Percentiles rank a stretch among this genome's conserved stretches.
Evolutionary conservation across 2,797 vertebrate species (phyloP).

Genomic region (Tiaroga cobitis): DNA sequence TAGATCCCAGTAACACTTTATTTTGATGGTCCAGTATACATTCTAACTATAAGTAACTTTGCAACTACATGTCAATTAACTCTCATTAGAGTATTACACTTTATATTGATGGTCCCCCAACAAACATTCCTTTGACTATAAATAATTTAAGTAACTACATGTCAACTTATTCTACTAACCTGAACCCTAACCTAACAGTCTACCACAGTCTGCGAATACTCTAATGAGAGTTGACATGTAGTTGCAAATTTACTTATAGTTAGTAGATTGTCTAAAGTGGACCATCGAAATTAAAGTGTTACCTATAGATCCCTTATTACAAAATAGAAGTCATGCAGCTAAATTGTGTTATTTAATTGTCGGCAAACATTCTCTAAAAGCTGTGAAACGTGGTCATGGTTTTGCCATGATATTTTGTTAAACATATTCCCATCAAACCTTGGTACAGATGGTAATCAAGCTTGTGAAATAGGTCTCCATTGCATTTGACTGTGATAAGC

Average conservation of each 20-base stretch:
- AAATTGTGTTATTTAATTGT: not conserved
- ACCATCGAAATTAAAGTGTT: not conserved
- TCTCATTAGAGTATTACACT: not conserved
- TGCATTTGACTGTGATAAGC: slow-evolving; percentile 44
- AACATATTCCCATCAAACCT: slow-evolving; percentile 42
- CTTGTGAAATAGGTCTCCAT: slow-evolving; percentile 42
- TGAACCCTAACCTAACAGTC: not conserved
- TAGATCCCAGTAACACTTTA: not conserved
- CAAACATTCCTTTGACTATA: no score
- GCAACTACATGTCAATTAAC: not conserved
- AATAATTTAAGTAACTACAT: no score
- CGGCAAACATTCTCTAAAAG: not conserved
- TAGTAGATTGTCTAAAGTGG: not conserved
- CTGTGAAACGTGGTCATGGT: not conserved
- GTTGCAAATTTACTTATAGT: not conserved
- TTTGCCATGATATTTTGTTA: not conserved
- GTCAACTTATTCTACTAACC: no score
- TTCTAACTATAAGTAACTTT: not conserved
- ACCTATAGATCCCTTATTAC: not conserved
- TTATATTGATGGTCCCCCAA: no score
- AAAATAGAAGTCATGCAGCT: not conserved
- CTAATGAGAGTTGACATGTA: not conserved
- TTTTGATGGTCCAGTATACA: not conserved
- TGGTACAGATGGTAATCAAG: slow-evolving; percentile 53
- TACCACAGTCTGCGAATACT: not conserved